Percentiles rank a stretch among this genome's conserved stretches.
phyloP scores from a whole-genome alignment of 2,888 invertebrate species.

The Chymomyza procnemis region DNA sequence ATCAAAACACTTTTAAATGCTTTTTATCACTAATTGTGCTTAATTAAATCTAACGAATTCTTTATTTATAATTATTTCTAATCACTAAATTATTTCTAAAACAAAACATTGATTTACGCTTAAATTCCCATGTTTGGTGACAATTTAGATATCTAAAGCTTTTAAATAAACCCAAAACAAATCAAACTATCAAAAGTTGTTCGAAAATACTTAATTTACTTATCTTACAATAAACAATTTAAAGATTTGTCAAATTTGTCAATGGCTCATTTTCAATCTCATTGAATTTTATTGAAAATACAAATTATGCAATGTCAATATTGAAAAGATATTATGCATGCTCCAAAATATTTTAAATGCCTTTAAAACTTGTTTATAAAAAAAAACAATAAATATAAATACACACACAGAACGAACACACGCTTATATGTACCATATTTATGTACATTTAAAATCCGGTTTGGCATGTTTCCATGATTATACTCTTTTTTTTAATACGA shows the following conservation, averaged over 20 bases:
- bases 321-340: slow-evolving; percentile 52
- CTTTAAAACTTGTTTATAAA: slow-evolving; percentile 47
- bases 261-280: not conserved
- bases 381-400: not conserved
- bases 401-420: not conserved
- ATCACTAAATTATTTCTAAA: no score
- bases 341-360: slow-evolving; percentile 47
- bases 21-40: no score
- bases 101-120: no score
- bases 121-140: no score
- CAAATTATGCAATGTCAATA: slow-evolving; percentile 50
- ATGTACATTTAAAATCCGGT: slow-evolving; percentile 53
- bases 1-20: no score
- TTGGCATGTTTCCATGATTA: slow-evolving; percentile 61
- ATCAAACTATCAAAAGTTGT: not conserved
- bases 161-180: no score
- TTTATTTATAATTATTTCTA: no score
- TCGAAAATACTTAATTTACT: not conserved
- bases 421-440: not conserved
- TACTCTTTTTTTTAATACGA: slow-evolving; percentile 20
- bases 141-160: no score
- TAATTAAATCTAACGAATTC: no score
- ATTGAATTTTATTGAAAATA: not conserved
- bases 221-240: not conserved
- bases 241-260: not conserved